Percentiles rank a stretch among this genome's conserved stretches.
phyloP scores from a whole-genome alignment of 2,888 invertebrate genomes.

The Dugesia japonica region DNA sequence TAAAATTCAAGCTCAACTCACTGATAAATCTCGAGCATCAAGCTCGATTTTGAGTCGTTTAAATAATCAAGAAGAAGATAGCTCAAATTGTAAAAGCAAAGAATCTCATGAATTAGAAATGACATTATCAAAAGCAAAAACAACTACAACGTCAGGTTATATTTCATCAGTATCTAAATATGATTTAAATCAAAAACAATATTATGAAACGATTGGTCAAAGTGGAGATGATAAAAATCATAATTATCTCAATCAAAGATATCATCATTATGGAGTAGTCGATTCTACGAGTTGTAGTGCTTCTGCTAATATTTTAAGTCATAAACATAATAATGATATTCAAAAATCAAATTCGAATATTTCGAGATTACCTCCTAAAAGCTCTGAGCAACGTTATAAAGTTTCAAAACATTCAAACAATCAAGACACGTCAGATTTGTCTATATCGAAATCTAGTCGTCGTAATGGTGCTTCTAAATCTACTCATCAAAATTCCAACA shows the following conservation, averaged over 20 bases:
- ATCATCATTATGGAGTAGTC: not conserved
- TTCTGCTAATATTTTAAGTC: constrained; percentile 2
- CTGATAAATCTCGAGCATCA: not conserved
- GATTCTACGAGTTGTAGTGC: not conserved
- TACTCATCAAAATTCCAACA: not conserved
- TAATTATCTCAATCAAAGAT: constrained; percentile 10
- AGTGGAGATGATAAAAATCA: not conserved
- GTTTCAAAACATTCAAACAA: not conserved
- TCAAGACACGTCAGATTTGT: constrained; percentile 3
- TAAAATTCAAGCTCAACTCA: not conserved
- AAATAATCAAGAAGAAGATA: constrained; percentile 15
- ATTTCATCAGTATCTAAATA: not conserved
- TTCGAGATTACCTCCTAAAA: not conserved
- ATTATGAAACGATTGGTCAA: not conserved
- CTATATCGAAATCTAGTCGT: not conserved
- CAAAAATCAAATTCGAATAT: not conserved
- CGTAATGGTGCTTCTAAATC: constrained; percentile 6
- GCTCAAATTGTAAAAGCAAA: constrained; percentile 14
- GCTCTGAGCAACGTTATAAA: constrained; percentile 5
- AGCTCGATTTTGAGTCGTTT: not conserved
- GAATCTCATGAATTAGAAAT: constrained; percentile 13
- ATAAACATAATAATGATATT: not conserved
- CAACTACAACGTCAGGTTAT: not conserved
- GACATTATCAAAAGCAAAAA: constrained; percentile 2
- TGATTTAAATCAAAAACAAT: not conserved